Evolutionary conservation across 1,140 invertebrate species (phyloP).

Genomic region (Cylas formicarius): DNA sequence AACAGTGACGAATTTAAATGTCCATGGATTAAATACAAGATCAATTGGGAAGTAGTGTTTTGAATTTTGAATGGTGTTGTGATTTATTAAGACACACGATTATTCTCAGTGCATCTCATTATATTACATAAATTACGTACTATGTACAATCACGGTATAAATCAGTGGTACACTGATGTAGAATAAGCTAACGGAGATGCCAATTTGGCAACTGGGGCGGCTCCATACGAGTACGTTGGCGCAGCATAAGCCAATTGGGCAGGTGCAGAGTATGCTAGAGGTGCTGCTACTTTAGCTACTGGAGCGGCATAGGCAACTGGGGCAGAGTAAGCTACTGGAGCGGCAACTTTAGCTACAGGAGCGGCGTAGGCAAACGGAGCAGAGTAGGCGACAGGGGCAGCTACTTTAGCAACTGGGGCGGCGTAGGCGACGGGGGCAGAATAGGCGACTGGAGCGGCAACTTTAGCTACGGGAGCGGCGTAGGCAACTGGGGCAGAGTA

Average conservation of each 20-base stretch:
- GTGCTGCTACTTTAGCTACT: slow-evolving; percentile 28
- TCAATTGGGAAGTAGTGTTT: too few relatives aligned
- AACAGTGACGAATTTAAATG: too few relatives aligned
- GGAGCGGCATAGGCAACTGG: slow-evolving; percentile 16
- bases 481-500: slow-evolving; percentile 12
- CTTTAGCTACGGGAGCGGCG: slow-evolving; percentile 11
- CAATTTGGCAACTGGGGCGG: slow-evolving; percentile 14
- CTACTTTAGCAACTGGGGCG: slow-evolving; percentile 16
- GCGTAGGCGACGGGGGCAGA: slow-evolving; percentile 14
- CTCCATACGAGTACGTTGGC: slow-evolving; percentile 25
- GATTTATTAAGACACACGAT: too few relatives aligned
- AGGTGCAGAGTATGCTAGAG: slow-evolving; percentile 22
- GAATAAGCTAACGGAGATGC: slow-evolving; percentile 13
- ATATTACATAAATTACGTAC: too few relatives aligned
- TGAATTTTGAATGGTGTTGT: too few relatives aligned
- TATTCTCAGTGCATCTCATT: too few relatives aligned
- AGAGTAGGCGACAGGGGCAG: slow-evolving; percentile 10
- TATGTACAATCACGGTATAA: too few relatives aligned
- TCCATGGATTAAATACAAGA: too few relatives aligned
- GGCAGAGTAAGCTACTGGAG: slow-evolving; percentile 21
- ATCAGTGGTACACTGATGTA: slow-evolving; percentile 8
- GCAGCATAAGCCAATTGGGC: slow-evolving; percentile 35
- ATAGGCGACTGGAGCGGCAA: slow-evolving; percentile 15
- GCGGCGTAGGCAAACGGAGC: slow-evolving; percentile 12
- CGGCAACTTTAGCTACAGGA: slow-evolving; percentile 9